Evolutionary conservation across 2,888 invertebrate genomes (phyloP).

Genomic region (Zhengitettix transpicula): DNA sequence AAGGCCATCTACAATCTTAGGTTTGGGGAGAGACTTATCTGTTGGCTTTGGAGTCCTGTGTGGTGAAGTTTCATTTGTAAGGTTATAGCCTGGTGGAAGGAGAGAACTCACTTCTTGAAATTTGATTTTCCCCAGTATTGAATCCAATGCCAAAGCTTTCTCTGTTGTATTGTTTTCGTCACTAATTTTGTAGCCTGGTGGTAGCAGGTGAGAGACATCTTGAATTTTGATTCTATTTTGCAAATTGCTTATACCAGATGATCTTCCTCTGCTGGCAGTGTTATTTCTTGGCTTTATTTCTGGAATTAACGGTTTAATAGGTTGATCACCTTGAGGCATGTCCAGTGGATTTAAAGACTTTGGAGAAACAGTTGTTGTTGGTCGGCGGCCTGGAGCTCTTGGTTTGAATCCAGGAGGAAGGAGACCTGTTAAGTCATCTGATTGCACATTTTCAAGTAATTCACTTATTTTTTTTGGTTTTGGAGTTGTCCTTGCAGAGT

Average conservation of each 20-base stretch:
- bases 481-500: constrained; percentile 13
- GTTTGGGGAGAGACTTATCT: not conserved
- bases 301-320: constrained; percentile 30
- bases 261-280: constrained; percentile 31
- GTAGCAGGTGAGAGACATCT: constrained; percentile 41
- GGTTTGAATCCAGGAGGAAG: constrained; percentile 42
- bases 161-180: constrained; percentile 12
- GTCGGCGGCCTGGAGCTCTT: constrained; percentile 15
- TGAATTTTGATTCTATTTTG: constrained; percentile 34
- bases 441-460: constrained; percentile 18
- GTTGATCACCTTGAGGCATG: constrained; percentile 7
- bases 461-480: constrained; percentile 15
- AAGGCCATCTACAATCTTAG: constrained; percentile 25
- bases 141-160: constrained; percentile 1
- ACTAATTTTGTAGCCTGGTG: constrained; percentile 44
- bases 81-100: constrained; percentile 16
- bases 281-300: constrained; percentile 22
- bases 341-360: not conserved
- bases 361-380: constrained; percentile 14
- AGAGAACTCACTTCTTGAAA: constrained; percentile 12
- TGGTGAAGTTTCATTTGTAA: not conserved
- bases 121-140: constrained; percentile 4
- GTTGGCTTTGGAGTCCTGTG: too few relatives aligned
- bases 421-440: constrained; percentile 42
- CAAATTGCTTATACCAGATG: constrained; percentile 29